phyloP scores from a whole-genome alignment of 2,888 invertebrate genomes.

The Rambutsinella grinnellia region DNA sequence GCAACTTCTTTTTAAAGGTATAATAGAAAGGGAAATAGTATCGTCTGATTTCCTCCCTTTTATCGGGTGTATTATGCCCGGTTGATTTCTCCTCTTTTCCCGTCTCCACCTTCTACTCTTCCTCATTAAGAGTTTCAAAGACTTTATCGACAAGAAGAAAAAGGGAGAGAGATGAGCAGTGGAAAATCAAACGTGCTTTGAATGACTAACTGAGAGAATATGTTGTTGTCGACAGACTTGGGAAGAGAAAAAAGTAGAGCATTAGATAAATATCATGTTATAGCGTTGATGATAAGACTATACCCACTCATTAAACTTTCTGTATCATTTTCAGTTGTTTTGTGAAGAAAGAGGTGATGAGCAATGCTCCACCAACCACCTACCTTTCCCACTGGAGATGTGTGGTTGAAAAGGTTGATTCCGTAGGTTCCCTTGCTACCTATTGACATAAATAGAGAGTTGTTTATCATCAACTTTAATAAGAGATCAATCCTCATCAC shows the following conservation, averaged over 20 bases:
- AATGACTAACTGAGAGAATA: background rate
- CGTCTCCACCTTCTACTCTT: slow-evolving; percentile 5
- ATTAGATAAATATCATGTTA: background rate
- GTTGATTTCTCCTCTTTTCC: slow-evolving; percentile 41
- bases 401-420: background rate
- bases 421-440: background rate
- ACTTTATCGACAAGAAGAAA: slow-evolving; percentile 40
- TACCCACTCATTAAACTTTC: background rate
- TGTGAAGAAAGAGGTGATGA: background rate
- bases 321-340: background rate
- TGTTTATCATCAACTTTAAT: too few relatives aligned
- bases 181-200: slow-evolving; percentile 41
- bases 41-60: background rate
- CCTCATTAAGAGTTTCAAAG: slow-evolving; percentile 45
- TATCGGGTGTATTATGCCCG: background rate
- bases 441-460: background rate
- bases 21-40: background rate
- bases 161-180: slow-evolving; percentile 33
- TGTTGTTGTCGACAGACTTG: background rate
- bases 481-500: too few relatives aligned
- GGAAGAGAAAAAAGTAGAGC: background rate
- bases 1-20: slow-evolving; percentile 13
- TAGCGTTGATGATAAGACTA: background rate
- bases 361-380: background rate
- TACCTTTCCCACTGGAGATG: background rate